A percentile compares a stretch with the other conserved stretches of the same genome.
Conservation (phyloP, 2,113 vertebrate genomes). For the Labrus mixtus region DNA sequence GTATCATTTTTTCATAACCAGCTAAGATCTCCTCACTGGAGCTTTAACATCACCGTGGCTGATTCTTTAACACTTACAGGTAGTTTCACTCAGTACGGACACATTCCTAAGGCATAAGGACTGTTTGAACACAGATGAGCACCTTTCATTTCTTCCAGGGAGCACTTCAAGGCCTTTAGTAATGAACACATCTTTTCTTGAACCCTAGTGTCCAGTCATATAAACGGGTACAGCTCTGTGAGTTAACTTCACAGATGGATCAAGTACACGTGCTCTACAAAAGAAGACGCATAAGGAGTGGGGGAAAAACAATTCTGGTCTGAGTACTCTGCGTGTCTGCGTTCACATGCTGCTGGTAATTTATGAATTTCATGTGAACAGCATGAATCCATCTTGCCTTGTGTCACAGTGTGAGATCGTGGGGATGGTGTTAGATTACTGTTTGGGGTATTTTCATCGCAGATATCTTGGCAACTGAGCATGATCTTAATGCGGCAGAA, state of each 20-base stretch:
- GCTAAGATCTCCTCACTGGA: too few relatives aligned
- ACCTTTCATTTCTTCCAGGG: too few relatives aligned
- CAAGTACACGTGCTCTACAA: neutral
- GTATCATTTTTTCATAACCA: too few relatives aligned
- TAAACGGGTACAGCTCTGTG: neutral
- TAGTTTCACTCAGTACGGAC: too few relatives aligned
- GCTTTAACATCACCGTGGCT: too few relatives aligned
- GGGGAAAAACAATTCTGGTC: neutral
- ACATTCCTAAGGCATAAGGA: too few relatives aligned
- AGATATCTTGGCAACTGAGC: conserved; percentile 2
- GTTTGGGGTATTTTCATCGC: conserved; percentile 8
- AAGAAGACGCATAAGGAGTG: neutral
- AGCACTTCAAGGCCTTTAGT: neutral
- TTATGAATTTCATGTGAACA: neutral
- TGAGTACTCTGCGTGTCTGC: neutral
- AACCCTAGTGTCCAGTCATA: neutral
- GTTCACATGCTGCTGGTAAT: neutral
- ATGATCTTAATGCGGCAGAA: neutral
- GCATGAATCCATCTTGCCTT: conserved; percentile 4
- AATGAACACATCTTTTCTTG: neutral
- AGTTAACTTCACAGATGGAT: neutral
- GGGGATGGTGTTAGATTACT: neutral
- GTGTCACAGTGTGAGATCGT: neutral
- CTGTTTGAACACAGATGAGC: too few relatives aligned
- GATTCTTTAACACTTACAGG: too few relatives aligned